Percentiles rank a stretch among this genome's conserved stretches.
Conservation (phyloP, 2,797 vertebrate species). For the Mustela erminea region DNA sequence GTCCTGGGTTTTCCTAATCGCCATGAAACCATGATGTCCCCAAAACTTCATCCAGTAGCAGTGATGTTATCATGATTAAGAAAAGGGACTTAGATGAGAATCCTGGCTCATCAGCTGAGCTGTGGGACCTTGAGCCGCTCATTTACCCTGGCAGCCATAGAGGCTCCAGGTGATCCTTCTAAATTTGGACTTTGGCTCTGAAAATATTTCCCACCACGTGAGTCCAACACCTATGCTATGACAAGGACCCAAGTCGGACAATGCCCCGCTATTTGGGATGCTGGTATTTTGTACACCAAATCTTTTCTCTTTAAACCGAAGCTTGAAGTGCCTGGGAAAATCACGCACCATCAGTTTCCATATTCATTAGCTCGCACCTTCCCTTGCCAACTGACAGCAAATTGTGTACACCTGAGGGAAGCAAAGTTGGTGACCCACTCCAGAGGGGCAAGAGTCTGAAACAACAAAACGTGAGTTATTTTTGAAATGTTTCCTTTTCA, state of each 20-base stretch:
- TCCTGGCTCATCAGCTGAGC: neutral
- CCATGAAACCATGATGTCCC: neutral
- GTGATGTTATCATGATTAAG: neutral
- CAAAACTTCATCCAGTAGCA: neutral
- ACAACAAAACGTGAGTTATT: constrained; percentile 65
- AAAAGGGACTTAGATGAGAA: neutral
- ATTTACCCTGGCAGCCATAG: neutral
- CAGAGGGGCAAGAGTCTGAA: neutral
- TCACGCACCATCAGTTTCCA: neutral
- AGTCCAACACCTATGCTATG: neutral
- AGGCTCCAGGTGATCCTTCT: neutral
- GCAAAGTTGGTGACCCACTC: neutral
- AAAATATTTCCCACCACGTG: neutral
- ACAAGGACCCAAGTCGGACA: neutral
- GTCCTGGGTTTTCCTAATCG: neutral
- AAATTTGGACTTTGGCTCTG: neutral
- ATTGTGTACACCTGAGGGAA: constrained; percentile 48
- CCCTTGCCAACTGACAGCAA: constrained; percentile 43
- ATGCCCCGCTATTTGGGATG: neutral
- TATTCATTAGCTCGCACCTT: neutral
- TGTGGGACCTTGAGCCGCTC: neutral
- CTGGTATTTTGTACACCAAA: neutral
- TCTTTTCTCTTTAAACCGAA: constrained; percentile 42
- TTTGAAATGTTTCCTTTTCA: constrained; percentile 76
- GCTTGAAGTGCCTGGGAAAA: neutral